Evolutionary conservation across 2,888 invertebrate species (phyloP), one percentile per base, ranked within the genome.

Genomic region (Eupithecia exiguata): DNA sequence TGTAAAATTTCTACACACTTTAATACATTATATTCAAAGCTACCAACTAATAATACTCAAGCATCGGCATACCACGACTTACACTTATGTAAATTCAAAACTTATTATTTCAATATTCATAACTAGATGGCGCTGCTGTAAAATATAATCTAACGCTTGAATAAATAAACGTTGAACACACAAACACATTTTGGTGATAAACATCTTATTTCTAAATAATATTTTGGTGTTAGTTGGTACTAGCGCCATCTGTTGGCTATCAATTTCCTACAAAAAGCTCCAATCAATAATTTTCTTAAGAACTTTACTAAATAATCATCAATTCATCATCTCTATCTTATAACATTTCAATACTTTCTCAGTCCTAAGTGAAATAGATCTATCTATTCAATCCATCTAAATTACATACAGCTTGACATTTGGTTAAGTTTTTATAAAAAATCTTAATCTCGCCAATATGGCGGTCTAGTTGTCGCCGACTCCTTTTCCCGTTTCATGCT

Each of bases 401-500:
- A 63, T 63, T n/a, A 25, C 46, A 69, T 43, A 70, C 65, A 70
- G 12, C 68, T 71, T 63, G 70, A 70, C 63, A 72, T 70, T 70
- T 7, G 58, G 67, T 66, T 77, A 76, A 79, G 77, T 76, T 77
- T 66, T 72, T 69, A 74, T 49, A 71, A 69, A 74, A 71, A 40
- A 25, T 69, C 30, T 36, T 49, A 14, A 21, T 21, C 12, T 67
- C 53, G 71, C 72, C 70, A 72, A 72, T 16, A 67, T 73, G 72
- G 69, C 74, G n/a, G 63, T 58, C 25, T 70, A 68, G 69, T 53
- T n/a, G n/a, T 75, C 75, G 79, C 79, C 80, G 79, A 79, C 75
- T 80, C 79, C 80, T 72, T n/a, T 74, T 77, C 78, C 79, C 79
- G 69, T 74, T n/a, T 66, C 67, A 58, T 68, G 69, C 72, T 78